These are phyloP conservation scores for Ennomos erosarius DNA, from an alignment of 2,888 invertebrate species.

Conservation along the genomic window DNA sequence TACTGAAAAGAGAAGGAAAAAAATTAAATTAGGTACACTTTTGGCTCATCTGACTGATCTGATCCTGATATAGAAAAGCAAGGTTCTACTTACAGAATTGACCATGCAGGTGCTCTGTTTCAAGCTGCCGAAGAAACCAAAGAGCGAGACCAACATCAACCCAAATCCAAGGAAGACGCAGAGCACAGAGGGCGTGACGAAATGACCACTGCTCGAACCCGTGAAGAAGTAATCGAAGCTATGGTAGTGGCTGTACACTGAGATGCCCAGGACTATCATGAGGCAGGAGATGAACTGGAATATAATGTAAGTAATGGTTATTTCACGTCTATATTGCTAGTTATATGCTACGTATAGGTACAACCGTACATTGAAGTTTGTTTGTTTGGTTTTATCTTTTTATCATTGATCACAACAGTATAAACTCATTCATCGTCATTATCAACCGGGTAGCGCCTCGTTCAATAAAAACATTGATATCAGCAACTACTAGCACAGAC, in stretches of 20 bases:
- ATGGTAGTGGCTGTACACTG: conserved; percentile 74
- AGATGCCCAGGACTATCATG: conserved; percentile 76
- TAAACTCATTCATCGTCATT: no score
- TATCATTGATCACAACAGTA: no score
- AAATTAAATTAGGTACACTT: no score
- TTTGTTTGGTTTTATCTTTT: no score
- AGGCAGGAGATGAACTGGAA: conserved; percentile 69
- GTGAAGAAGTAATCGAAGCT: conserved; percentile 69
- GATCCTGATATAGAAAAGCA: neutral
- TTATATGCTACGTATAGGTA: no score
- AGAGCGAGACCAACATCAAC: conserved; percentile 90
- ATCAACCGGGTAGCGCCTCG: no score
- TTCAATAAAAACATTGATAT: no score
- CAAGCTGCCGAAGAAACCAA: conserved; percentile 93
- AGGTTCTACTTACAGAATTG: conserved; percentile 77
- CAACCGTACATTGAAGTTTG: no score
- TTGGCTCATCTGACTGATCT: no score
- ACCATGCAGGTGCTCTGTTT: conserved; percentile 91
- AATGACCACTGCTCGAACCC: conserved; percentile 66
- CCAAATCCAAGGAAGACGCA: conserved; percentile 90
- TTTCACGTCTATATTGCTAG: neutral
- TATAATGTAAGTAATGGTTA: neutral
- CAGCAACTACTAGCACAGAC: no score
- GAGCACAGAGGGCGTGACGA: conserved; percentile 90
- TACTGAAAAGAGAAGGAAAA: conserved; percentile 60